Percentiles rank a stretch among this genome's conserved stretches.
Conservation (phyloP, 1,140 invertebrate genomes). For the Micrasema minimum region DNA sequence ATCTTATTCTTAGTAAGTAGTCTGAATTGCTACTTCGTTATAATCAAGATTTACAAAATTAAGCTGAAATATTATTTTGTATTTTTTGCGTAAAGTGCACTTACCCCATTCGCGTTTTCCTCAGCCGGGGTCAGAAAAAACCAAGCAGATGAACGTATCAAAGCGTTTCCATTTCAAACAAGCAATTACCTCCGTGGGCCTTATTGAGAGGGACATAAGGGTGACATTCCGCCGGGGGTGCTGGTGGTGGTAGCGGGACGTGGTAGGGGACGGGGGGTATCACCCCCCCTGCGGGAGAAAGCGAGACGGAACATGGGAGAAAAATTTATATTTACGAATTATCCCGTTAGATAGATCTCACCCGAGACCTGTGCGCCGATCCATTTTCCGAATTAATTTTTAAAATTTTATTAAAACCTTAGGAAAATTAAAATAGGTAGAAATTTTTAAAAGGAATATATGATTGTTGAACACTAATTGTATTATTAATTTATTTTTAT, state of each 20-base stretch:
- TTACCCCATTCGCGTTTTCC: neutral
- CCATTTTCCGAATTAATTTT: slow-evolving; percentile 4
- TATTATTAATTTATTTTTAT: no score
- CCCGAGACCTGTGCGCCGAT: slow-evolving; percentile 36
- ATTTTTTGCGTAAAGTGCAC: neutral
- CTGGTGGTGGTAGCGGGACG: slow-evolving; percentile 14
- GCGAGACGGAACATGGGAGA: slow-evolving; percentile 22
- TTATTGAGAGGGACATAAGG: slow-evolving; percentile 32
- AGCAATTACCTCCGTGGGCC: slow-evolving; percentile 45
- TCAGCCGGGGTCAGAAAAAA: slow-evolving; percentile 34
- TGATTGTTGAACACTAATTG: no score
- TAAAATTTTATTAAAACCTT: no score
- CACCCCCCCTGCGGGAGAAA: slow-evolving; percentile 2
- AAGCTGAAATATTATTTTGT: no score
- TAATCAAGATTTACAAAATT: no score
- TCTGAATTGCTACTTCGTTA: no score
- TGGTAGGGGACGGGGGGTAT: slow-evolving; percentile 15
- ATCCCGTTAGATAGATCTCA: slow-evolving; percentile 49
- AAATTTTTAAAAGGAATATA: no score
- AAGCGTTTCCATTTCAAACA: slow-evolving; percentile 49
- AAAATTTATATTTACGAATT: slow-evolving; percentile 51
- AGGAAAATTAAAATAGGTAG: no score
- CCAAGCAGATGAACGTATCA: slow-evolving; percentile 48
- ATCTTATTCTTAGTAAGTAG: no score
- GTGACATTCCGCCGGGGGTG: slow-evolving; percentile 43